Evolutionary conservation across 1,140 invertebrate genomes (phyloP), one percentile per base, ranked within the genome.

Genomic region (Bombus soroeensis): DNA sequence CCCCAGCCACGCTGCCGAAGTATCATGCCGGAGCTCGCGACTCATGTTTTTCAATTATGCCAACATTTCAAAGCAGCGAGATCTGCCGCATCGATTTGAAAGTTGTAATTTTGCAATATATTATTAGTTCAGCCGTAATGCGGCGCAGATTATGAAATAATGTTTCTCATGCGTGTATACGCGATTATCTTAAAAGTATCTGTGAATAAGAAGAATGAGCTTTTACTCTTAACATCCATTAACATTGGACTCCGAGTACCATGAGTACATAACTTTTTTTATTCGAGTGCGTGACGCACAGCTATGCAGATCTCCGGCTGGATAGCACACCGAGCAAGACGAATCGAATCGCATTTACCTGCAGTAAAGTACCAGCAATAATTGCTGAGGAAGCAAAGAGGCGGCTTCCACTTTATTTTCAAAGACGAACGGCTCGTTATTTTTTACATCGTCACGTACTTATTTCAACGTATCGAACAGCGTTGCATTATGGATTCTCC

Each of bases 201-300:
- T 89, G 75, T 88, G 89, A 90, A 77, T 88, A 90, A 90, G 89
- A 90, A 90, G 83, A 90, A 90, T 90, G 88, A 90, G 88, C 86
- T 85, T 90, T 90, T 90, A 87, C 62, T 90, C 86, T 90, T 88
- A 90, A 90, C 88, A 80, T 83, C 80, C 84, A 89, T 90, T 89
- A 90, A 90, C 89, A 88, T 74, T 86, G 70, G 74, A 84, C 57
- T 57, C 53, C 62, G 43, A 81, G 85, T 81, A 68, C 72, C 71
- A 74, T 62, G 70, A 84, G 80, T 68, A 81, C 71, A 73, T 77
- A 83, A 77, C 64, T 73, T 78, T 85, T 81, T 90, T 85, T 74
- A 81, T 80, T 73, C 64, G 18, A 88, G 89, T 90, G 89, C 89
- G 89, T 90, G 88, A 82, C 82, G 78, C 86, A 77, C 64, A 75